Evolutionary conservation across 2,113 vertebrate species (phyloP), one percentile per base, ranked within the genome.

Genomic region (Cheilinus undulatus): DNA sequence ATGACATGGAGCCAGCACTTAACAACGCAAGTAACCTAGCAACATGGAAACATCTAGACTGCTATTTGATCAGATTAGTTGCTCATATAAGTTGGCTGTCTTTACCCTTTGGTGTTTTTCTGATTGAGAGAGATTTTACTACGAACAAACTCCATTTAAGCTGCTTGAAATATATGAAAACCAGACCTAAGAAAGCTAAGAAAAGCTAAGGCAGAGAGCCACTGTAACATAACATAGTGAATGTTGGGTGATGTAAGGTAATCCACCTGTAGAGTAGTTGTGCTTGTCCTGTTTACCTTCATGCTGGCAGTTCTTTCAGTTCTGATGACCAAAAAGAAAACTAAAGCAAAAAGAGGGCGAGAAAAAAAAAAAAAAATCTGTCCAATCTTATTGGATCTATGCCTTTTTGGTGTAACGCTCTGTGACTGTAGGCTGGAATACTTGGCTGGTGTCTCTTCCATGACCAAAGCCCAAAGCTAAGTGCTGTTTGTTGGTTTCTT

Each of bases 401-500:
- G 54, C 42, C 9, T 56, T 71, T 49, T 42, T 74, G 52, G 73
- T 14, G 40, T 49, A 69, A 68, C 27, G 66, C 73, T 75, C 63
- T 52, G 54, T 54, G 75, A 4, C 83, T 84, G 62, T 43, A 57
- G 70, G 72, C 61, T 51, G 63, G 80, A 78, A 69, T 86, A 70
- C 50, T 84, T 69, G 68, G 83, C 65, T 63, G 83, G 77, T 81
- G 86, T 91, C 86, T 82, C 78, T 72, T 71, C 76, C 50, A 36
- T 20, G 59, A 52, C 80, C 54, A 27, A 73, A 64, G 67, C 67
- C 72, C 66, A 53, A 76, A 86, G 54, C 69, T 84, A 92, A 93
- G 91, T 93, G 90, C 93, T 91, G 86, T 73, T 83, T 34, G 85
- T 83, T 84, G 72, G 70, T 61, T 76, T 60, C 62, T 74, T 79